Evolutionary conservation across 2,113 vertebrate species (phyloP), one percentile per base, ranked within the genome.

Genomic region (Planiliza haematocheilus): DNA sequence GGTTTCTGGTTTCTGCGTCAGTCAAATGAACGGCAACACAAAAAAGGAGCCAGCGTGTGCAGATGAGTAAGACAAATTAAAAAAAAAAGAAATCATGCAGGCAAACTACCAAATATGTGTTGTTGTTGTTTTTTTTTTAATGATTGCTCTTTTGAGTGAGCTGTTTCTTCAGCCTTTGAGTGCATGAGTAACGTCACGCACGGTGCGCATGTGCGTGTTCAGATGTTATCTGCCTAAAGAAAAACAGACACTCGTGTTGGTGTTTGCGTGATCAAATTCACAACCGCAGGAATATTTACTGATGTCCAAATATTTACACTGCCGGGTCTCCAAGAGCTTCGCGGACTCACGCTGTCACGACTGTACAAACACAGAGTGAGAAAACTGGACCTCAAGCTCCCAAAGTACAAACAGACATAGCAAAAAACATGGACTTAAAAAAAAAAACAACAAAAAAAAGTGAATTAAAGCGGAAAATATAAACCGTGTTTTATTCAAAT

Each of bases 291-390:
- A 85, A 91, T 82, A 84, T 87, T 88, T 87, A 82, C 82, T 68
- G 64, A 79, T 62, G 84, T 84, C 79, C 64, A 92, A 91, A 92
- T 91, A 93, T 91, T 93, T 92, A 90, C 37, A 76, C 77, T 77
- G 74, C 65, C 21, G 58, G 21, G 74, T 82, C 83, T 85, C 81
- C 24, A 16, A 60, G 73, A 86, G 71, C 82, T 75, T 84, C 57
- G 70, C 51, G 77, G 74, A 78, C 75, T 86, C 78, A 82, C 86
- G 81, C 76, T 79, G 78, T 84, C 75, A 68, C 37, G 61, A 39
- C 78, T 80, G 69, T 63, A 86, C 68, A 71, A 82, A 85, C 72
- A 79, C 41, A 60, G 76, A 55, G 72, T 56, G 63, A 73, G 65
- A 81, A 75, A 86, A 67, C 81, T 56, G 53, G 63, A 68, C 37